Percentiles rank a stretch among this genome's conserved stretches.
These are phyloP conservation scores for Patella pellucida DNA, from an alignment of 2,888 invertebrate species.

Conservation along the genomic window DNA sequence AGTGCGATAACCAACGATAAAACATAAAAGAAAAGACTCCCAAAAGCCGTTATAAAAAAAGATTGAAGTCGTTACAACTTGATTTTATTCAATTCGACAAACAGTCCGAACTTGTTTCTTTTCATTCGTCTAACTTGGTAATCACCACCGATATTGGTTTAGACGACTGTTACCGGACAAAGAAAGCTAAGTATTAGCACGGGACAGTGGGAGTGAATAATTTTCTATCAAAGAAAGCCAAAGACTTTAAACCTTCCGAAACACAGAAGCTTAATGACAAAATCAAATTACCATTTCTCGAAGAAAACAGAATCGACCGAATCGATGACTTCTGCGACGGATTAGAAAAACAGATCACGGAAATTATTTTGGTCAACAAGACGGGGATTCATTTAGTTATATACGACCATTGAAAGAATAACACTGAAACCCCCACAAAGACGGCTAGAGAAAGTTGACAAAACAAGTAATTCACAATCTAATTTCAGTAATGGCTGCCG, in stretches of 20 bases:
- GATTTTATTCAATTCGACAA: conserved; percentile 5
- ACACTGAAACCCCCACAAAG: too few relatives aligned
- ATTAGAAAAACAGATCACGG: too few relatives aligned
- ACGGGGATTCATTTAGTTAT: too few relatives aligned
- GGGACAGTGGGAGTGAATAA: background rate
- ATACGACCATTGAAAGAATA: too few relatives aligned
- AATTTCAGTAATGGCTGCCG: background rate
- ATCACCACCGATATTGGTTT: conserved; percentile 1
- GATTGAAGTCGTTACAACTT: background rate
- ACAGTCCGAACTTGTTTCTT: conserved; percentile 5
- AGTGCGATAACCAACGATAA: too few relatives aligned
- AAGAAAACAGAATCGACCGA: background rate
- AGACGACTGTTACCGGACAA: background rate
- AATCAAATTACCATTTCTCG: conserved; percentile 7
- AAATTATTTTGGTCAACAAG: too few relatives aligned
- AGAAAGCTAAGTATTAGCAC: background rate
- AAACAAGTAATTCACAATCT: background rate
- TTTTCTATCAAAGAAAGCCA: conserved; percentile 5
- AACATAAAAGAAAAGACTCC: too few relatives aligned
- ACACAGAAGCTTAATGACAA: conserved; percentile 7
- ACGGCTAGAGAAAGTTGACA: too few relatives aligned
- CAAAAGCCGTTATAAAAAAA: too few relatives aligned
- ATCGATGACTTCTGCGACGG: background rate
- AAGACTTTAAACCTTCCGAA: background rate
- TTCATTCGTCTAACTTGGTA: background rate